A percentile compares a stretch with the other conserved stretches of the same genome.
phyloP scores from a whole-genome alignment of 2,888 invertebrate species.

The Ariolimax columbianus region DNA sequence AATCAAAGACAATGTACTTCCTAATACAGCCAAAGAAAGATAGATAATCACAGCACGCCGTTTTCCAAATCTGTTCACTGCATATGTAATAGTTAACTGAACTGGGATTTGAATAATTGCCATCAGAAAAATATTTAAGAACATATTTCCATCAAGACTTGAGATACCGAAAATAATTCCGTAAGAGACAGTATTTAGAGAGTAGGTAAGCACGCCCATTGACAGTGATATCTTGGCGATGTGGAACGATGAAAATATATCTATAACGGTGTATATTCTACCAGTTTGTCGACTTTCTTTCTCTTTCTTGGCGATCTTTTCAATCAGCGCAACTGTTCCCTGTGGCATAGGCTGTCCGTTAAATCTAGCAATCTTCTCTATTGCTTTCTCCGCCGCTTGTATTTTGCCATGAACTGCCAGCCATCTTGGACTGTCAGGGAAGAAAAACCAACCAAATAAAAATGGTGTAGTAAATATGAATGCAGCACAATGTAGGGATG shows the following conservation, averaged over 20 bases:
- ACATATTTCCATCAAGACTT: slow-evolving; percentile 4
- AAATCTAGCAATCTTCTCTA: slow-evolving; percentile 4
- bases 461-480: background rate
- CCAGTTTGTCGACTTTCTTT: background rate
- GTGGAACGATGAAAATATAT: background rate
- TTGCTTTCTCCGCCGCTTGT: background rate
- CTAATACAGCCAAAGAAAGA: background rate
- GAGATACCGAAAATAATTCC: slow-evolving; percentile 10
- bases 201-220: background rate
- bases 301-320: background rate
- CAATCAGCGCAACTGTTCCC: background rate
- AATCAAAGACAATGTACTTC: background rate
- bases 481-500: background rate
- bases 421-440: slow-evolving; percentile 28
- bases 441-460: slow-evolving; percentile 13
- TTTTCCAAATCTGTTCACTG: background rate
- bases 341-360: background rate
- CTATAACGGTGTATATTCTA: background rate
- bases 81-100: background rate
- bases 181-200: background rate
- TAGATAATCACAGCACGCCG: background rate
- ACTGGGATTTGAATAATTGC: background rate
- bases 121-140: slow-evolving; percentile 17
- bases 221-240: background rate
- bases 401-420: background rate